Evolutionary conservation across 2,888 invertebrate genomes (phyloP), one percentile per base, ranked within the genome.

Genomic region (Vandiemenella viatica): DNA sequence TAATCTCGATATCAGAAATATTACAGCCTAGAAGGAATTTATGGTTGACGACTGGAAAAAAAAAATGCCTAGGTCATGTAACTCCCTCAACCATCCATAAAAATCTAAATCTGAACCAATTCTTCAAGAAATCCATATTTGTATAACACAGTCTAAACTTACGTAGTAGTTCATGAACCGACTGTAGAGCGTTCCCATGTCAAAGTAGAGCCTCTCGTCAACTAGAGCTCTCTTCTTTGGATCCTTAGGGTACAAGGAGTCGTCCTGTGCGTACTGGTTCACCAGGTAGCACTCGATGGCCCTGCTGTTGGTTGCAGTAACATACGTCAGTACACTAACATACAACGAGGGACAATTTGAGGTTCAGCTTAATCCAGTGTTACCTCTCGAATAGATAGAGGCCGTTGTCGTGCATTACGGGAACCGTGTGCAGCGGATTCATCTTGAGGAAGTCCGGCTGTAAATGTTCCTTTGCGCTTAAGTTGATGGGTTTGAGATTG

Each of bases 371-470:
- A 49, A 21, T 46, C 7, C 2, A 46, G 7, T 46, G 10, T 18
- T n/a, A 32, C 79, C 79, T 80, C 63, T 83, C 83, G 72, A 75
- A 80, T 46, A 83, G 61, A 55, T 73, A 69, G 56, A 82, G 79
- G 38, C 81, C 83, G 58, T 75, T 74, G 59, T 84, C 84, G 57
- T 80, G 74, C 59, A 85, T 71, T 4, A 47, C 47, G 4, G 50
- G 84, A 50, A 84, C 67, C 1, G 78, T 77, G 58, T 83, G 83
- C 61, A 80, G 76, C 2, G 80, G 80, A 63, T 80, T 81, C 64
- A 80, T 71, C 80, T 80, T 80, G 40, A 83, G 0, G 59, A 72
- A 84, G 59, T 82, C 83, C 0, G 83, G 80, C 50, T 73, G 79
- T 51, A 80, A 58, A 26, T 83, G 80, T 58, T 80, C 82, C 1